Evolutionary conservation across 2,113 vertebrate genomes (phyloP), one percentile per base, ranked within the genome.

Genomic region (Alectura lathami): DNA sequence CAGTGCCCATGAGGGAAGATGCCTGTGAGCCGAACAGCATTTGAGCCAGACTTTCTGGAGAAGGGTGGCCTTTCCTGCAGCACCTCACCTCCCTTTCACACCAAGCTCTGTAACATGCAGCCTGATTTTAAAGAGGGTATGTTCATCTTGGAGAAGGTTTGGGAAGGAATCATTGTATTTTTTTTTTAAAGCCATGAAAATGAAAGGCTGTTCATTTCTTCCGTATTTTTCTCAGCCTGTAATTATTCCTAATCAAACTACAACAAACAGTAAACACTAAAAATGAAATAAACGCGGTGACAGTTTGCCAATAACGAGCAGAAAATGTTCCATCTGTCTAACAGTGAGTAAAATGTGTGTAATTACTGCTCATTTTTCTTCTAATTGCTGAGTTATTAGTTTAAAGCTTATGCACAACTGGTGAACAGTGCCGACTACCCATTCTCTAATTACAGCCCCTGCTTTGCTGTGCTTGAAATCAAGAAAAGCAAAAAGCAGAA

Each of bases 291-390:
- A 98, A 97, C 83, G 97, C 88, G 95, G 96, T 97, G 98, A 98
- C 97, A 97, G 97, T 98, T 98, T 98, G 98, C 97, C 97, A 98
- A 96, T 97, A 98, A 97, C 59, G 67, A 96, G 94, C 96, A 98
- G 97, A 96, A 95, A 98, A 97, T 92, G 96, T 97, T 97, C 97
- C 97, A 98, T 98, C 97, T 98, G 97, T 98, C 97, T 98, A 96
- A 94, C 97, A 96, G 94, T 92, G 97, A 98, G 97, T 97, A 93
- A 98, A 98, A 98, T 98, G 97, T 94, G 94, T 97, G 97, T 98
- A 98, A 98, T 98, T 98, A 98, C 97, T 95, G 97, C 96, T 98
- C 97, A 98, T 98, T 98, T 98, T 98, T 98, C 97, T 97, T 96
- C 83, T 98, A 98, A 98, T 98, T 98, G 98, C 98, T 97, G 96